phyloP scores from a whole-genome alignment of 1,140 invertebrate species.

The Penaeus indicus region DNA sequence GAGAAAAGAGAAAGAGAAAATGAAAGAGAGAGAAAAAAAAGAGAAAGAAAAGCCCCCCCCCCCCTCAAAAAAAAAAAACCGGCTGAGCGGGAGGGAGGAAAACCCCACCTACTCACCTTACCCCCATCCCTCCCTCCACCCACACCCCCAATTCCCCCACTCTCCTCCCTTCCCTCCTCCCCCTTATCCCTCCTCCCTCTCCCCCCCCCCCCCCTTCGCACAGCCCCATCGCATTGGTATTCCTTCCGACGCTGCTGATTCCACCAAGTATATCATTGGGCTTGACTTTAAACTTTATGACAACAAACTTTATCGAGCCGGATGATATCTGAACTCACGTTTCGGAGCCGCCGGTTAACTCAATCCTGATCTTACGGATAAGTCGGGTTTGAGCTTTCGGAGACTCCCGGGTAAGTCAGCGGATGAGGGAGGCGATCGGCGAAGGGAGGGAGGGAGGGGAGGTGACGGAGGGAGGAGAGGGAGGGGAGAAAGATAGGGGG shows the following conservation, averaged over 20 bases:
- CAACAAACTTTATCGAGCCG: conserved; percentile 60
- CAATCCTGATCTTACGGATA: conserved; percentile 57
- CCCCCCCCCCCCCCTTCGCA: too few relatives aligned
- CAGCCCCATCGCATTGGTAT: conserved; percentile 32
- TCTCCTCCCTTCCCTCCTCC: too few relatives aligned
- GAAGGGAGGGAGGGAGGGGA: neutral
- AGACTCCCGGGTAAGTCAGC: conserved; percentile 37
- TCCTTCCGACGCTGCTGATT: conserved; percentile 18
- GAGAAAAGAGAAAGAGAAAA: too few relatives aligned
- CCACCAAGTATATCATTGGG: conserved; percentile 58
- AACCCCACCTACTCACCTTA: too few relatives aligned
- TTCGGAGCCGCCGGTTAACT: conserved; percentile 44
- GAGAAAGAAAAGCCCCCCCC: too few relatives aligned
- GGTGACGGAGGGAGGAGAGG: neutral
- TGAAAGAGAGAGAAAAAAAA: too few relatives aligned
- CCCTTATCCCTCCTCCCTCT: too few relatives aligned
- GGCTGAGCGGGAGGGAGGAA: too few relatives aligned
- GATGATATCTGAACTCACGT: conserved; percentile 34
- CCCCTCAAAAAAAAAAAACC: too few relatives aligned
- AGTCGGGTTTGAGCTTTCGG: conserved; percentile 6
- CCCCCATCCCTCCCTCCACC: too few relatives aligned
- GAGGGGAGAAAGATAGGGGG: neutral
- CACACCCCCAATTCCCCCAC: too few relatives aligned
- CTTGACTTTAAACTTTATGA: conserved; percentile 58
- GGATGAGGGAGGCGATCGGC: conserved; percentile 40